phyloP scores from a whole-genome alignment of 2,797 vertebrate species.

The Pogoniulus pusillus region DNA sequence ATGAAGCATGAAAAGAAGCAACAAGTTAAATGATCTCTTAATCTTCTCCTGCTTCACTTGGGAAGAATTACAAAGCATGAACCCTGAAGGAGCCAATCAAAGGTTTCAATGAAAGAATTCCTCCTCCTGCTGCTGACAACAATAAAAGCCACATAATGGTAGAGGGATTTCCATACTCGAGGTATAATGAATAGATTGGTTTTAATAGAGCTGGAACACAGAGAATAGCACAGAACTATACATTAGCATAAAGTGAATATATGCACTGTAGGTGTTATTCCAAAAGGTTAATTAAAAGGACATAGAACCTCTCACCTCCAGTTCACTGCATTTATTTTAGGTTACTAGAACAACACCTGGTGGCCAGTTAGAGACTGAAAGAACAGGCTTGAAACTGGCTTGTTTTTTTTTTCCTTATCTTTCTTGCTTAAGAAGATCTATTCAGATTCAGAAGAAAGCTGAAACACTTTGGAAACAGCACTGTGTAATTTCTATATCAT shows the following conservation, averaged over 20 bases:
- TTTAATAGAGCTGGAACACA: slow-evolving; percentile 21
- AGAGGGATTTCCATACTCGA: not conserved
- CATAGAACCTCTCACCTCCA: not conserved
- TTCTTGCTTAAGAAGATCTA: not conserved
- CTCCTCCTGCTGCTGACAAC: slow-evolving; percentile 18
- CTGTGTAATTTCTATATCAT: not conserved
- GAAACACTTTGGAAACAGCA: not conserved
- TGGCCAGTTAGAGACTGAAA: not conserved
- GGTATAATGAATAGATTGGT: slow-evolving; percentile 10
- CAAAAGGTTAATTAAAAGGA: not conserved
- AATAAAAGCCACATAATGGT: slow-evolving; percentile 2
- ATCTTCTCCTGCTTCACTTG: not conserved
- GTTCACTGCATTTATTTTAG: not conserved
- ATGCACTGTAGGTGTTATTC: not conserved
- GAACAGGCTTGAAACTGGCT: not conserved
- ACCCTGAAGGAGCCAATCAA: not conserved
- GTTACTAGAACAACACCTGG: not conserved
- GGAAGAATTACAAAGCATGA: slow-evolving; percentile 18
- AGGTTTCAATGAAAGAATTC: slow-evolving; percentile 24
- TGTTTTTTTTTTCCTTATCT: not conserved
- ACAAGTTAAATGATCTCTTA: slow-evolving; percentile 15
- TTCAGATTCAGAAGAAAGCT: not conserved
- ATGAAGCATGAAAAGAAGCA: not conserved
- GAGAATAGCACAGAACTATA: not conserved
- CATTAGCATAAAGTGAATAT: not conserved